Evolutionary conservation across 2,797 vertebrate species (phyloP).

Genomic region (Antennarius maculatus): DNA sequence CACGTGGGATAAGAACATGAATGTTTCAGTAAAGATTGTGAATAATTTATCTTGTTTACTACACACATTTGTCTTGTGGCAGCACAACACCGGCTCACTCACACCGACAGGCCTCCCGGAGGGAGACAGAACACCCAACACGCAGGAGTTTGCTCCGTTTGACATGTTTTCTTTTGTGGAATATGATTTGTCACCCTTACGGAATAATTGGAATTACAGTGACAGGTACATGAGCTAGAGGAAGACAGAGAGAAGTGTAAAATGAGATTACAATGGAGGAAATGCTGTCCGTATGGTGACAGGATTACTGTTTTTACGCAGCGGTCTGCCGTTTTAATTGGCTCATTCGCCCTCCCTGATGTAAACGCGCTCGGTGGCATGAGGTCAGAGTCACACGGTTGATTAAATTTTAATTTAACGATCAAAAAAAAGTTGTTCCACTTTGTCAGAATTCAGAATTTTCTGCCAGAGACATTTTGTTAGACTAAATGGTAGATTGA

Average conservation of each 20-base stretch:
- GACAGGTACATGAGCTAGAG: slow-evolving; percentile 6
- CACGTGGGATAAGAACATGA: slow-evolving; percentile 23
- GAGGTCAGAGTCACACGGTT: background rate
- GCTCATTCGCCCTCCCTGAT: background rate
- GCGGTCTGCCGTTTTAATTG: background rate
- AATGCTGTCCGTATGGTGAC: too few relatives aligned
- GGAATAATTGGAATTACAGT: slow-evolving; percentile 24
- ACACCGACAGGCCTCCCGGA: slow-evolving; percentile 13
- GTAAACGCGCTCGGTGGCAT: background rate
- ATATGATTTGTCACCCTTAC: slow-evolving; percentile 25
- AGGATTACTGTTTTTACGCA: background rate
- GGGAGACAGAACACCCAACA: background rate
- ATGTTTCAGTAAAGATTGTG: slow-evolving; percentile 49
- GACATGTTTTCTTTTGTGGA: slow-evolving; percentile 22
- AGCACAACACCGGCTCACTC: slow-evolving; percentile 26
- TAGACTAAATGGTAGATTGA: too few relatives aligned
- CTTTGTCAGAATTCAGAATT: too few relatives aligned
- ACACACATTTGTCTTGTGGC: slow-evolving; percentile 38
- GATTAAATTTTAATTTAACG: background rate
- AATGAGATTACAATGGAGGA: background rate
- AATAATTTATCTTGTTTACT: slow-evolving; percentile 61
- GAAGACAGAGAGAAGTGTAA: background rate
- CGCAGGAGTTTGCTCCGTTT: slow-evolving; percentile 25
- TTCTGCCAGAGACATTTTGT: too few relatives aligned
- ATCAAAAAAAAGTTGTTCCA: too few relatives aligned